phyloP scores from a whole-genome alignment of 2,888 invertebrate genomes.

The Pseudococcus jackbeardsleyi region DNA sequence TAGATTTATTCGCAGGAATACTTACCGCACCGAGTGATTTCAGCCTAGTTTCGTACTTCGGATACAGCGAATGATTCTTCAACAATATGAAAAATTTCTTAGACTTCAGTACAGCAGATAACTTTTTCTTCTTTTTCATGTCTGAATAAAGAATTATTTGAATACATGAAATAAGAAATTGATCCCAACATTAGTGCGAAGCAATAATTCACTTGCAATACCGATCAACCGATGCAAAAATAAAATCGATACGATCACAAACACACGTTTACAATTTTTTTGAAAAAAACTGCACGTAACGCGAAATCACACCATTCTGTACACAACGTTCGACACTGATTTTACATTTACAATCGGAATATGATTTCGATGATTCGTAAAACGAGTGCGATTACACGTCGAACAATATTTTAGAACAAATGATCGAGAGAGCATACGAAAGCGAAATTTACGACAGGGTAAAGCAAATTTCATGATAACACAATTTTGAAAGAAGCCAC shows the following conservation, averaged over 20 bases:
- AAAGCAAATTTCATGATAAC: not conserved
- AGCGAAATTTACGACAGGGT: not conserved
- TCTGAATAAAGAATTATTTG: conserved; percentile 8
- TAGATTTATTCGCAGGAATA: conserved; percentile 67
- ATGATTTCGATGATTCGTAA: not conserved
- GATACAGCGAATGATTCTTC: conserved; percentile 77
- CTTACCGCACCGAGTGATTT: conserved; percentile 82
- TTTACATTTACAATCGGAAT: not conserved
- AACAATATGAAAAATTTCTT: conserved; percentile 84
- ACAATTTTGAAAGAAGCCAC: not conserved
- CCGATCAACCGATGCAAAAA: too few relatives aligned
- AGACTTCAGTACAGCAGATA: conserved; percentile 75
- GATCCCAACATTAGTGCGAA: not conserved
- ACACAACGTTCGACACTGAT: not conserved
- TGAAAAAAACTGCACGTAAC: not conserved
- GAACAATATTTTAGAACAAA: not conserved
- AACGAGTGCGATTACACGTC: not conserved
- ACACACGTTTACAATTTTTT: not conserved
- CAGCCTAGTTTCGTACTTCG: conserved; percentile 78
- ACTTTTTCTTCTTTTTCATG: conserved; percentile 69
- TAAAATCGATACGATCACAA: not conserved
- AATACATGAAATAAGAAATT: not conserved
- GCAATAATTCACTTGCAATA: not conserved
- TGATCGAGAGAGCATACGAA: not conserved
- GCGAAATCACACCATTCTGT: not conserved